Base-by-base conservation (phyloP, 2,113 vertebrate genomes). In the Engystomops pustulosus region DNA sequence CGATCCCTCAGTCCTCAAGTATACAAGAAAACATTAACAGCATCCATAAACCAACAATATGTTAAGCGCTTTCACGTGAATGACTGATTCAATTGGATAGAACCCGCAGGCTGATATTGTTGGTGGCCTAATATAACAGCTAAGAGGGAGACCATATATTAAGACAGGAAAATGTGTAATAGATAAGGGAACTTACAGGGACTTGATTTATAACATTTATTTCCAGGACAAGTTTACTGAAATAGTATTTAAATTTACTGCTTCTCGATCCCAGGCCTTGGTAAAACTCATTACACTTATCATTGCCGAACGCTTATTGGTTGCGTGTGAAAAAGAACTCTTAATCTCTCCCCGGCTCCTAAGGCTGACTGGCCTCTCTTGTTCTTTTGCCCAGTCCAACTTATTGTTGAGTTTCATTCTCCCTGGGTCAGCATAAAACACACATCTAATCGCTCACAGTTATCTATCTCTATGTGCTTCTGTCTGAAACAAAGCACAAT, bases 381-480 rank as follows among this genome's bases (percentile, higher is more conserved):
- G 34, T 53, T 84, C 74, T 44, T 20, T 69, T 47, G 45, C 82
- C 36, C 58, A 75, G 82, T 77, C 45, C 82, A 84, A 75, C 82
- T 84, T 84, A 68, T 84, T 77, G 60, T 78, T 69, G 74, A 84
- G 82, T 69, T 77, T 77, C 72, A 77, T 78, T 84, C 82, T 84
- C 82, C 60, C 82, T 84, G 82, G 82, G 82, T 84, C 82, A 84
- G 82, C 82, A 77, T 84, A 84, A 84, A 78, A 67, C 74, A 83
- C 81, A 83, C 58, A 84, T 78, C 82, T 84, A 77, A 78, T 84
- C 72, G 58, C 72, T 84, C 82, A 84, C 72, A 77, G 72, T 84
- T 84, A 84, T 84, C 82, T 77, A 84, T 78, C 41, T 44, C 82
- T 78, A 41, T 84, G 60, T 55, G 60, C 82, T 68, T n/a, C 32